Percentiles rank a stretch among this genome's conserved stretches.
Evolutionary conservation across 2,888 invertebrate species (phyloP).

Genomic region (Leucania comma): DNA sequence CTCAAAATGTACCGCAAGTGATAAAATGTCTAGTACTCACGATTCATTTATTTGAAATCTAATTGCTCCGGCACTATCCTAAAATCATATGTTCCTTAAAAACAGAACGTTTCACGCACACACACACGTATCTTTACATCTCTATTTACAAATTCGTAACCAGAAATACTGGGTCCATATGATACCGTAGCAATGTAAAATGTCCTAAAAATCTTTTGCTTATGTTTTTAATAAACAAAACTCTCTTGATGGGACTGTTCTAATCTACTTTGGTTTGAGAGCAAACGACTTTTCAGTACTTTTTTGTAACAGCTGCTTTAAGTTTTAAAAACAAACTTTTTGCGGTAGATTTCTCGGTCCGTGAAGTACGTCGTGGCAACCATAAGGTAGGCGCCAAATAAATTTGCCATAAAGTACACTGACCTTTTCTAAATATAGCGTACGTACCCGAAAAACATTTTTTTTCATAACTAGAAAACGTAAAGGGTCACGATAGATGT

Average conservation of each 20-base stretch:
- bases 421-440: no score
- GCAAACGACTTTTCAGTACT: conserved; percentile 5
- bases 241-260: background rate
- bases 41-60: background rate
- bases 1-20: conserved; percentile 1
- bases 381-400: no score
- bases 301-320: conserved; percentile 16
- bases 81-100: conserved; percentile 21
- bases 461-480: no score
- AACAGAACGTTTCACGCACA: conserved; percentile 35
- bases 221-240: background rate
- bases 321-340: no score
- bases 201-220: background rate
- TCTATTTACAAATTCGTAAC: conserved; percentile 57
- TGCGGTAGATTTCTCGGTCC: no score
- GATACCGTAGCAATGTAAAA: conserved; percentile 11
- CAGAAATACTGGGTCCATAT: conserved; percentile 38
- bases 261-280: conserved; percentile 17
- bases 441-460: no score
- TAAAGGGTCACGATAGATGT: no score
- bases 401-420: no score
- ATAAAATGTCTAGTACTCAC: conserved; percentile 3
- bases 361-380: no score
- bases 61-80: conserved; percentile 11
- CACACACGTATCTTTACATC: conserved; percentile 45